phyloP scores from a whole-genome alignment of 2,113 vertebrate species.

The Pelobates fuscus region DNA sequence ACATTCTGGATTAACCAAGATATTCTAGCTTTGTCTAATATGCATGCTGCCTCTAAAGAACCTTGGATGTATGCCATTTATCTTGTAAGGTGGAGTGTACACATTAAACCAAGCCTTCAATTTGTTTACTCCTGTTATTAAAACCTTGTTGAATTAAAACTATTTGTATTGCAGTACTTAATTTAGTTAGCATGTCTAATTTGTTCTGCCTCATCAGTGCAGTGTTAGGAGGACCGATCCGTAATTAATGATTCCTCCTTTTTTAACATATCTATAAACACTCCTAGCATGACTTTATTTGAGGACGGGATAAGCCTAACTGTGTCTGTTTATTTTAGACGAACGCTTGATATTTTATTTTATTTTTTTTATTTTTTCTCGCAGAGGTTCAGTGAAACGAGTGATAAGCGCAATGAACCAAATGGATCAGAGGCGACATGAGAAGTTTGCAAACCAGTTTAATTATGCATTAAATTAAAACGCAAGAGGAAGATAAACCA shows the following conservation, averaged over 20 bases:
- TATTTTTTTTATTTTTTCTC: slow-evolving; percentile 35
- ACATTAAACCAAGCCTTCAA: slow-evolving; percentile 53
- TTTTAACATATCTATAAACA: slow-evolving; percentile 49
- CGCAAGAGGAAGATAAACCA: slow-evolving; percentile 31
- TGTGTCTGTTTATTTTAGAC: slow-evolving; percentile 18
- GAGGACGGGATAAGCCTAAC: background rate
- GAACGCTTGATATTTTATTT: background rate
- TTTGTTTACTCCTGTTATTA: slow-evolving; percentile 68
- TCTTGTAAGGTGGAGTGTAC: slow-evolving; percentile 37
- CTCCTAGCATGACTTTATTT: background rate
- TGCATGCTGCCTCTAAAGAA: background rate
- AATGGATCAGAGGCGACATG: slow-evolving; percentile 84
- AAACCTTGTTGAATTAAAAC: slow-evolving; percentile 60
- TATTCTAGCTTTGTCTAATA: background rate
- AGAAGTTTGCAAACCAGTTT: slow-evolving; percentile 97
- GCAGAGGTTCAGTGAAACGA: slow-evolving; percentile 80
- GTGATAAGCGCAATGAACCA: slow-evolving; percentile 80
- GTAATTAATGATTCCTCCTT: slow-evolving; percentile 57
- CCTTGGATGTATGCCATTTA: slow-evolving; percentile 23
- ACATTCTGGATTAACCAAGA: background rate
- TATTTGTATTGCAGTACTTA: slow-evolving; percentile 63
- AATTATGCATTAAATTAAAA: slow-evolving; percentile 87
- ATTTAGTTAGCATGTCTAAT: slow-evolving; percentile 65
- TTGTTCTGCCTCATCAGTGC: slow-evolving; percentile 65
- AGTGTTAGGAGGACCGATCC: slow-evolving; percentile 50